Percentiles rank a stretch among this genome's conserved stretches.
Evolutionary conservation across 2,797 vertebrate genomes (phyloP).

Genomic region (Centroberyx gerrardi): DNA sequence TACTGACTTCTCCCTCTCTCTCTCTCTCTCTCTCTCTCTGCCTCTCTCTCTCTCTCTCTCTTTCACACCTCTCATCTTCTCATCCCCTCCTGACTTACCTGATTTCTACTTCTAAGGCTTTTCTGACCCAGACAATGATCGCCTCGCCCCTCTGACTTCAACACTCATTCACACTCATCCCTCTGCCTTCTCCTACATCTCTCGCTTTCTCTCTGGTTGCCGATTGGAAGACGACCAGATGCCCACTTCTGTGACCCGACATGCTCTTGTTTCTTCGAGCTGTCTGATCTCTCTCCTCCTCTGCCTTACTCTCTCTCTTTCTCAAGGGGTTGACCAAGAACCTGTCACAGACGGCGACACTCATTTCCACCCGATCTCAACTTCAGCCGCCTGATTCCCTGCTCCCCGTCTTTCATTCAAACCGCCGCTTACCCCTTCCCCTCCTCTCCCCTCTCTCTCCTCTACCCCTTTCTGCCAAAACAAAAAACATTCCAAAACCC

Average conservation of each 20-base stretch:
- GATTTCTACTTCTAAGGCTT: conserved; percentile 22
- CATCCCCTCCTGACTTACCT: conserved; percentile 14
- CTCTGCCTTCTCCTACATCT: conserved; percentile 17
- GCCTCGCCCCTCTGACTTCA: conserved; percentile 7
- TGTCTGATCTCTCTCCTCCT: conserved; percentile 1
- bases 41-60: not conserved
- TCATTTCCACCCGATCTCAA: conserved; percentile 32
- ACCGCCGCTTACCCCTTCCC: not conserved
- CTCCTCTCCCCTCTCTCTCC: not conserved
- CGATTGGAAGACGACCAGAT: conserved; percentile 9
- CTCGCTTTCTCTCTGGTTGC: conserved; percentile 24
- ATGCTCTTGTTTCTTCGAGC: conserved; percentile 14
- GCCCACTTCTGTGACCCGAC: conserved; percentile 14
- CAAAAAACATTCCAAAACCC: conserved; percentile 14
- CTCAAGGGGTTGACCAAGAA: conserved; percentile 10
- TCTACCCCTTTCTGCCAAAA: conserved; percentile 4
- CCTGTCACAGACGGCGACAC: conserved; percentile 33
- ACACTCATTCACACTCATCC: conserved; percentile 23
- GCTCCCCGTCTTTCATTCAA: not conserved
- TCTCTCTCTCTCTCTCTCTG: not conserved
- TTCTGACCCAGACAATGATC: conserved; percentile 12
- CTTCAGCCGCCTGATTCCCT: conserved; percentile 11
- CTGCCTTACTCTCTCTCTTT: not conserved
- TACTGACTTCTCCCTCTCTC: not conserved
- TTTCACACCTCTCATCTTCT: conserved; percentile 11